Percentiles rank a stretch among this genome's conserved stretches.
Evolutionary conservation across 2,888 invertebrate genomes (phyloP).

Genomic region (Acutogordius australiensis): DNA sequence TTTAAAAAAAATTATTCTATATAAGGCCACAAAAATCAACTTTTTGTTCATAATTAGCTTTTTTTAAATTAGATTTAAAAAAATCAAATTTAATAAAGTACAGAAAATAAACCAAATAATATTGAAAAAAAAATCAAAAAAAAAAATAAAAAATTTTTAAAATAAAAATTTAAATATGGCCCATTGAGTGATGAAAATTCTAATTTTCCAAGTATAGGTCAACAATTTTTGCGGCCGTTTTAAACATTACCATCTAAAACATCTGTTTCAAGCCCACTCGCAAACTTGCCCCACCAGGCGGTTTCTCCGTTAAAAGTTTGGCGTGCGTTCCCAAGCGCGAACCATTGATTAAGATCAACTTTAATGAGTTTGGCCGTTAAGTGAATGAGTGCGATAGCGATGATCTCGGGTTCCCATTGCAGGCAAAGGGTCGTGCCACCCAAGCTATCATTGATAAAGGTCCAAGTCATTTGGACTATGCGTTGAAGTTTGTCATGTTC

Average conservation of each 20-base stretch:
- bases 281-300: conserved; percentile 98
- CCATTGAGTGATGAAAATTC: too few relatives aligned
- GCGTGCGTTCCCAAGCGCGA: conserved; percentile 32
- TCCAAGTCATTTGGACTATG: conserved; percentile 49
- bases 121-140: too few relatives aligned
- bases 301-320: conserved; percentile 33
- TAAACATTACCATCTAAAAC: conserved; percentile 56
- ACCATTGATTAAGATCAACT: conserved; percentile 75
- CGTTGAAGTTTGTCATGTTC: not conserved
- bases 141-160: too few relatives aligned
- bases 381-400: conserved; percentile 78
- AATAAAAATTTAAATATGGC: too few relatives aligned
- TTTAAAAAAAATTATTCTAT: too few relatives aligned
- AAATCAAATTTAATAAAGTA: too few relatives aligned
- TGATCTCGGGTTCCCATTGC: conserved; percentile 92
- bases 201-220: too few relatives aligned
- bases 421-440: conserved; percentile 80
- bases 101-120: too few relatives aligned
- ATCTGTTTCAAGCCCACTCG: conserved; percentile 70
- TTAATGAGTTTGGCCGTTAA: conserved; percentile 76
- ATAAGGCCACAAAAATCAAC: too few relatives aligned
- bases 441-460: conserved; percentile 86
- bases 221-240: too few relatives aligned
- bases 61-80: too few relatives aligned
- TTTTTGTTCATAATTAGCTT: too few relatives aligned